Base-by-base conservation (phyloP, 2,888 invertebrate species). In the Synanthedon tipuliformis region DNA sequence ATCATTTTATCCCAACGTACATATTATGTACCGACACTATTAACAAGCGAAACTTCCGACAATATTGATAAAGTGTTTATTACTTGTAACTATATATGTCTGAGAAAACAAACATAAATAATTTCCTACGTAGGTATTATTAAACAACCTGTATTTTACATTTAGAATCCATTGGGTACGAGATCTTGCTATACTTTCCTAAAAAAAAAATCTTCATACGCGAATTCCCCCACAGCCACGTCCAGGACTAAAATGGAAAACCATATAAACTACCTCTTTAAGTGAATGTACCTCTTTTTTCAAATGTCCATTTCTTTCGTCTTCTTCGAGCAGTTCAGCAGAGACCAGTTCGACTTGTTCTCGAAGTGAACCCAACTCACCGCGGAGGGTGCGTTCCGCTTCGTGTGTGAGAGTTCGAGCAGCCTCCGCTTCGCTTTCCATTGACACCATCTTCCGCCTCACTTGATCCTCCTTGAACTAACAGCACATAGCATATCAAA, bases 391-490 rank as follows among this genome's bases (percentile, higher is more conserved):
- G 15, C 80, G 72, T 59, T 85, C 83, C 0, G 73, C 63, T 53
- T 85, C 85, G 8, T 63, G 64, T 1, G 71, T 67, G 11, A 86
- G 61, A 48, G 69, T 71, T 10, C 74, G 71, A 5, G 68, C 66
- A 0, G 78, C 69, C 15, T 78, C 76, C 50, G 72, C 54, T 40
- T 78, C 78, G 51, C 67, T 71, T 53, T 74, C 65, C n/a, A 75
- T 34, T 4, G 55, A 56, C 40, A 55, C 48, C 51, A 75, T 51
- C 57, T 73, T 78, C 8, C 80, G 73, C 1, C 75, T 71, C 3
- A 68, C 66, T 61, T 81, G 77, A 52, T 81, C 81, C 61, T 86
- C 85, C 62, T 79, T 79, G 51, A 81, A 79, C 87, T 85, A 53
- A 13, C 23, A 49, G 8, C 34, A 34, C 10, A 34, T 10, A 34